These are phyloP conservation scores for Lerista edwardsae DNA, from an alignment of 2,797 vertebrate genomes.

Conservation along the genomic window DNA sequence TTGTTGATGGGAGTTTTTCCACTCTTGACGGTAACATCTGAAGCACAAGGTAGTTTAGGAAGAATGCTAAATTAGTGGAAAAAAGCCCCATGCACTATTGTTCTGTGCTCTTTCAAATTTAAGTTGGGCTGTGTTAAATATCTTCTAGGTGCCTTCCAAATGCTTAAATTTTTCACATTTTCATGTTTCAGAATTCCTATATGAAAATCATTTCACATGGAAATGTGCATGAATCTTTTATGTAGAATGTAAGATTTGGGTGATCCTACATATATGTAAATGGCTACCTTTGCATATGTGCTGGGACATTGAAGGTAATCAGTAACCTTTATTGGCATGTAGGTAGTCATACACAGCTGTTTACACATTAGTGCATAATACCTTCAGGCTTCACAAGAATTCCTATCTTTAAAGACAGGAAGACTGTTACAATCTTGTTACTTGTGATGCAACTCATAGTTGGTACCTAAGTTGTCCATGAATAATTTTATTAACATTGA, in stretches of 20 bases:
- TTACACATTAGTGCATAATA: background rate
- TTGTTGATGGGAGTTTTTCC: conserved; percentile 10
- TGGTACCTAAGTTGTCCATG: background rate
- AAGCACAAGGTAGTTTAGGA: background rate
- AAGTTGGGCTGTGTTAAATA: background rate
- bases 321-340: too few relatives aligned
- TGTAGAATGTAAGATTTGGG: background rate
- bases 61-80: background rate
- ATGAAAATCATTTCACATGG: background rate
- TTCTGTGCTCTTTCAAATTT: background rate
- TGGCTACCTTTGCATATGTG: background rate
- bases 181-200: background rate
- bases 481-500: background rate
- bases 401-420: background rate
- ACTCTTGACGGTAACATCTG: background rate
- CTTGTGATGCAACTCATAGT: background rate
- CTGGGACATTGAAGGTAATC: too few relatives aligned
- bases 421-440: background rate
- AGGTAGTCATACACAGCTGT: background rate
- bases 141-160: background rate
- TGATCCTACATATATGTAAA: background rate
- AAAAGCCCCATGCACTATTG: background rate
- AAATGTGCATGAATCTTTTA: background rate
- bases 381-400: background rate
- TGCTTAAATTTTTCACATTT: background rate